Base-by-base conservation (phyloP, 2,888 invertebrate species). In the Nezara viridula region DNA sequence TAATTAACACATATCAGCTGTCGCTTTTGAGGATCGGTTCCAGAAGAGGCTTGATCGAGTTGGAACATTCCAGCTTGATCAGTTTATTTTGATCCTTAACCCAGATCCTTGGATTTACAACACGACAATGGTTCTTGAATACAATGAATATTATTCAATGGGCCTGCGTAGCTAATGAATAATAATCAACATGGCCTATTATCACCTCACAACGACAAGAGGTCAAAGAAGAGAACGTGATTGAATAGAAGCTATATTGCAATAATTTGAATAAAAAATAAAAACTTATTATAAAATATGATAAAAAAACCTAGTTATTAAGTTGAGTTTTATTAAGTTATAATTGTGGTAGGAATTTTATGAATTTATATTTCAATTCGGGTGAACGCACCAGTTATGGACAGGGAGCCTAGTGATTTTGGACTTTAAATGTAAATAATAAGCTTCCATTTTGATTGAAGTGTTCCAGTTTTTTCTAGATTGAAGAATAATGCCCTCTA, bases 121-220 rank as follows among this genome's bases (percentile, higher is more conserved):
- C 7, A 37, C 66, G 27, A 73, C 66, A 73, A 73, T 73, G 66
- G 66, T 19, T 60, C 4, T 73, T 73, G 32, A 73, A 73, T 60
- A 60, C 66, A 73, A 73, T 37, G 32, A 37, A 27, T 32, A 37
- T 37, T 37, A 73, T 73, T 21, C 66, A 37, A 7, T 0, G 32
- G 66, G 19, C 66, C 37, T 32, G 32, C 37, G 66, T 73, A 9
- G 66, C 66, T 73, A 73, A 73, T 73, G 66, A 73, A 73, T 73
- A 73, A 73, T 73, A 73, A 73, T 73, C 66, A 37, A 32, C 32
- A 32, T 32, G 0, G 7, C 2, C 37, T 73, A 37, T 37, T 37
- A 73, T 32, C 7, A 37, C 5, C 1, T 5, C 6, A 19, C 19
- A 37, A 14, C 16, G 16, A 19, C 37, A 37, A 19, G 37, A 21